Conservation (phyloP, 2,797 vertebrate species). For the Oreonectes daqikongensis region DNA sequence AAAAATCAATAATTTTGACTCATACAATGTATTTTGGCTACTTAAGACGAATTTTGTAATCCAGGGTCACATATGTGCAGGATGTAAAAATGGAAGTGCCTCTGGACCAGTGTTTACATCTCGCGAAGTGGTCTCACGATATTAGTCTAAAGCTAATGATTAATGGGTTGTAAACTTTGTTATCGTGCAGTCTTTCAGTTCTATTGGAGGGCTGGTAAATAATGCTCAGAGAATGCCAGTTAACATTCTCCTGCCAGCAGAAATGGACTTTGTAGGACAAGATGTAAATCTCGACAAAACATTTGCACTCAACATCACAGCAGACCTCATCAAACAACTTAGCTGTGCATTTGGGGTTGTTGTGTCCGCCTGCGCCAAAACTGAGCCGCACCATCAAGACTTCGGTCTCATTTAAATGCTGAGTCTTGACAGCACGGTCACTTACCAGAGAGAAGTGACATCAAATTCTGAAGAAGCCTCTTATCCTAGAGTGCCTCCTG, state of each 20-base stretch:
- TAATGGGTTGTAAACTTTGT: not conserved
- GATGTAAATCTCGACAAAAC: constrained; percentile 13
- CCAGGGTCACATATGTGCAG: too few species aligned
- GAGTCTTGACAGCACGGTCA: constrained; percentile 50
- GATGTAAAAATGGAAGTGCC: too few species aligned
- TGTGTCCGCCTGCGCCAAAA: constrained; percentile 20
- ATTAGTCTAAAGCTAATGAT: not conserved
- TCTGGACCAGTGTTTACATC: too few species aligned
- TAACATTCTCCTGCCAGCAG: constrained; percentile 38
- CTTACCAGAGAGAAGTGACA: constrained; percentile 38
- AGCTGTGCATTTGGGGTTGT: constrained; percentile 15
- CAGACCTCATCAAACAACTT: constrained; percentile 35
- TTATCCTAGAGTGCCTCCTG: constrained; percentile 42
- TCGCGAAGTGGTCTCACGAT: too few species aligned
- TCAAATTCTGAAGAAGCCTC: constrained; percentile 45
- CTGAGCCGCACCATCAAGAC: constrained; percentile 16
- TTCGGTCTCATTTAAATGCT: constrained; percentile 48
- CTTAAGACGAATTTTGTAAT: too few species aligned
- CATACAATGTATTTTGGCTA: too few species aligned
- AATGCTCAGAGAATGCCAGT: constrained; percentile 25
- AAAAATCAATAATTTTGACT: too few species aligned
- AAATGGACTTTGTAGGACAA: constrained; percentile 32
- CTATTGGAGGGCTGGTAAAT: constrained; percentile 48
- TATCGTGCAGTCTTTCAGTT: constrained; percentile 31
- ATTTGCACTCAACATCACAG: constrained; percentile 22